Conservation (phyloP, 2,888 invertebrate genomes). For the Notocelia uddmanniana region DNA sequence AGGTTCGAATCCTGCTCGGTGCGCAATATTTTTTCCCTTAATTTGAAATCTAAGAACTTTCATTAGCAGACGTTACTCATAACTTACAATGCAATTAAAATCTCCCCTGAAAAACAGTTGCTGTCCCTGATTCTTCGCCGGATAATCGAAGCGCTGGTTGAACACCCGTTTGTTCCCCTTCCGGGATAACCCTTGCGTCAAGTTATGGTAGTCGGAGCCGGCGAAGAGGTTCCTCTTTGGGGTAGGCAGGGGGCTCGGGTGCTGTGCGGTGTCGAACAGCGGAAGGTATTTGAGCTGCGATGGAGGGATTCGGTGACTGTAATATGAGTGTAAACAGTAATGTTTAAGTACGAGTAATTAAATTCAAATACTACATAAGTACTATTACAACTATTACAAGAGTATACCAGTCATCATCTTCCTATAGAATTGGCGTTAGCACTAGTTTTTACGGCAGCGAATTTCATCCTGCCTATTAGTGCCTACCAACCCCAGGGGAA, state of each 20-base stretch:
- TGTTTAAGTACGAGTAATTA: too few species aligned
- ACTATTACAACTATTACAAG: too few species aligned
- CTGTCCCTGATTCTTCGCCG: conserved; percentile 54
- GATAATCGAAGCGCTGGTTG: conserved; percentile 59
- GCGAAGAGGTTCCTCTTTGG: conserved; percentile 14
- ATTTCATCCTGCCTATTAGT: too few species aligned
- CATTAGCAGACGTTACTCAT: too few species aligned
- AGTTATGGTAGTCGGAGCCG: conserved; percentile 56
- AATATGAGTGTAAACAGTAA: conserved; percentile 29
- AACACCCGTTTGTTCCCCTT: conserved; percentile 63
- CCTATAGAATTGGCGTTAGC: too few species aligned
- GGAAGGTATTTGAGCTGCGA: not conserved
- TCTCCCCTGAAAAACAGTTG: conserved; percentile 60
- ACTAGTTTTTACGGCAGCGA: too few species aligned
- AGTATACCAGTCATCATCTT: too few species aligned
- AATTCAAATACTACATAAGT: too few species aligned
- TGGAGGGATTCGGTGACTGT: conserved; percentile 50
- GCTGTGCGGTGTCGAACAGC: conserved; percentile 35
- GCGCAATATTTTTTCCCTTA: too few species aligned
- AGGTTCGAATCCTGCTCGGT: too few species aligned
- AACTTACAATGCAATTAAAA: conserved; percentile 67
- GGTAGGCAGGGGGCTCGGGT: conserved; percentile 61
- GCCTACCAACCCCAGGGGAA: too few species aligned
- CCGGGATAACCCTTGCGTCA: conserved; percentile 63
- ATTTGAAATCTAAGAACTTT: too few species aligned